Evolutionary conservation across 2,888 invertebrate genomes (phyloP).

Genomic region (Drosophila meridionalis): DNA sequence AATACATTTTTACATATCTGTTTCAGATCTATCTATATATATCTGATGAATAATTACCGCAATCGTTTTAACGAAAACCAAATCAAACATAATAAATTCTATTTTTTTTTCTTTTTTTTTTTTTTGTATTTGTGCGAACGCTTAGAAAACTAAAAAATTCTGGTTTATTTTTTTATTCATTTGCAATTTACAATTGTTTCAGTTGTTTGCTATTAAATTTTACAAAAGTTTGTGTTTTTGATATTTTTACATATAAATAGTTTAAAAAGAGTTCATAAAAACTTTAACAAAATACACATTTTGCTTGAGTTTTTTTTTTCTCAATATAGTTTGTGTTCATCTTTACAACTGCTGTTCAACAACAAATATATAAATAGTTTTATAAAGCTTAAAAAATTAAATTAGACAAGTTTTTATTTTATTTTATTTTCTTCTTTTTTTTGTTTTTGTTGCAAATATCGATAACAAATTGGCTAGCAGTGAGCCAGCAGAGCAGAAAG

Average conservation of each 20-base stretch:
- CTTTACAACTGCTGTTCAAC: slow-evolving; percentile 79
- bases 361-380: slow-evolving; percentile 45
- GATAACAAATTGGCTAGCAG: slow-evolving; percentile 69
- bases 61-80: slow-evolving; percentile 18
- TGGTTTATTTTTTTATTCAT: slow-evolving; percentile 45
- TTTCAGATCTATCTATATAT: slow-evolving; percentile 2
- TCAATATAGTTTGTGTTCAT: slow-evolving; percentile 32
- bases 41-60: slow-evolving; percentile 24
- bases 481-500: not conserved
- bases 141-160: slow-evolving; percentile 49
- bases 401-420: slow-evolving; percentile 59
- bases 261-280: slow-evolving; percentile 44
- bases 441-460: slow-evolving; percentile 54
- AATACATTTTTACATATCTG: slow-evolving; percentile 12
- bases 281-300: slow-evolving; percentile 65
- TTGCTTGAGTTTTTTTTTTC: slow-evolving; percentile 35
- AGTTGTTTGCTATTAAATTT: slow-evolving; percentile 43
- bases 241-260: slow-evolving; percentile 37
- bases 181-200: slow-evolving; percentile 56
- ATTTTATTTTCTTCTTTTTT: slow-evolving; percentile 54
- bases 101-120: slow-evolving; percentile 55
- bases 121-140: slow-evolving; percentile 52
- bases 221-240: slow-evolving; percentile 39
- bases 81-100: slow-evolving; percentile 45
- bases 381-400: slow-evolving; percentile 59